phyloP scores from a whole-genome alignment of 64 coral and sea anemone species.

The Montipora foliosa region DNA sequence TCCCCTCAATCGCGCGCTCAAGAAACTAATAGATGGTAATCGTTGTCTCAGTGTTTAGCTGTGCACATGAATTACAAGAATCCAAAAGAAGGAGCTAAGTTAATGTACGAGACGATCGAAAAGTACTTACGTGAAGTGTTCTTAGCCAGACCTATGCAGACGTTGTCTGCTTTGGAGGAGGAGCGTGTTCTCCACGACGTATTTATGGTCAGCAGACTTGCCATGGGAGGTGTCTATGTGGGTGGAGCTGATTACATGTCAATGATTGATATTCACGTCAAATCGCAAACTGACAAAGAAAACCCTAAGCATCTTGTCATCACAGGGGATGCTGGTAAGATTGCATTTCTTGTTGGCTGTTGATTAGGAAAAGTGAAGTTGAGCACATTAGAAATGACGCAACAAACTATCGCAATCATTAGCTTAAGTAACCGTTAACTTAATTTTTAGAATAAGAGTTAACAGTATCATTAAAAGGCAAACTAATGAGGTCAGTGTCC shows the following conservation, averaged over 20 bases:
- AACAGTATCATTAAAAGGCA: too few relatives aligned
- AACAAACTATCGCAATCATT: too few relatives aligned
- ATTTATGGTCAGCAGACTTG: constrained; percentile 86
- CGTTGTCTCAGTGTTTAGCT: constrained; percentile 68
- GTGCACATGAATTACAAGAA: constrained; percentile 85
- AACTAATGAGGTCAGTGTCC: too few relatives aligned
- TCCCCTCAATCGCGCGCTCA: too few relatives aligned
- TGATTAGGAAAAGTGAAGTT: background rate
- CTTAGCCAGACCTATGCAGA: constrained; percentile 29
- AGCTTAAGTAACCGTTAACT: too few relatives aligned
- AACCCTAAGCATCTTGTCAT: constrained; percentile 47
- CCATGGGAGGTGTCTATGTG: constrained; percentile 77
- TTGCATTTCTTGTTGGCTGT: background rate
- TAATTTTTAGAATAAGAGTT: too few relatives aligned
- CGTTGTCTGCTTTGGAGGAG: constrained; percentile 63
- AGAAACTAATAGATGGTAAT: background rate
- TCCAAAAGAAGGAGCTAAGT: constrained; percentile 78
- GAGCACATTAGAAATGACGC: too few relatives aligned
- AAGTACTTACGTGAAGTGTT: constrained; percentile 75
- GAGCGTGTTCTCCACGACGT: constrained; percentile 72
- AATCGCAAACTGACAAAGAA: background rate
- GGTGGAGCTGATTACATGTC: constrained; percentile 77
- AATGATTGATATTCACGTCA: constrained; percentile 55
- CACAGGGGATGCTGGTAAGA: constrained; percentile 75
- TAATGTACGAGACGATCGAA: constrained; percentile 91